phyloP scores from a whole-genome alignment of 2,888 invertebrate genomes.

The Drosophila prostipennis region DNA sequence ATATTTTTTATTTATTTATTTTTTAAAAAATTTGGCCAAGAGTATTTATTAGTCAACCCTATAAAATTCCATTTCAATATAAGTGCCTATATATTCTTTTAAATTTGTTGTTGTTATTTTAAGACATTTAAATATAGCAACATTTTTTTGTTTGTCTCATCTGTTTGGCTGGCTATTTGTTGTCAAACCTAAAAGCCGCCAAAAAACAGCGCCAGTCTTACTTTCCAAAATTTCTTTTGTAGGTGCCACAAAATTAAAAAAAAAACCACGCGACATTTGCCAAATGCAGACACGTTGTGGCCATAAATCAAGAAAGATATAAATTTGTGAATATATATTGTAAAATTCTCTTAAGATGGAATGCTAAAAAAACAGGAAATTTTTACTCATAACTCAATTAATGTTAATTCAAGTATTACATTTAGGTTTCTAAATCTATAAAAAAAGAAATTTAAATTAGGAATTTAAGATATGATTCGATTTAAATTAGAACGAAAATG shows the following conservation, averaged over 20 bases:
- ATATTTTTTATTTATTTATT: no score
- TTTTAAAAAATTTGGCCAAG: not conserved
- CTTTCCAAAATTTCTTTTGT: constrained; percentile 26
- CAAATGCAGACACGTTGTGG: constrained; percentile 57
- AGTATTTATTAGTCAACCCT: constrained; percentile 1
- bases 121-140: constrained; percentile 53
- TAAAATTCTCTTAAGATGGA: no score
- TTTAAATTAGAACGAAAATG: no score
- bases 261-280: constrained; percentile 19
- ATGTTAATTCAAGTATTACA: no score
- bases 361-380: no score
- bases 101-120: constrained; percentile 36
- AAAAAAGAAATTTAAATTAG: no score
- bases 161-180: constrained; percentile 28
- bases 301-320: constrained; percentile 66
- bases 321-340: constrained; percentile 14
- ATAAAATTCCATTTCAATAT: constrained; percentile 1
- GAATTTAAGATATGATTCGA: no score
- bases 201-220: constrained; percentile 24
- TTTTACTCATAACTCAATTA: no score
- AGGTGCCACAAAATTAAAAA: constrained; percentile 9
- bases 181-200: constrained; percentile 37
- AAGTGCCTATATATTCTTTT: not conserved
- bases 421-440: no score
- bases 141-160: constrained; percentile 34